phyloP scores from a whole-genome alignment of 1,140 invertebrate species.

The Saxidomus purpurata region DNA sequence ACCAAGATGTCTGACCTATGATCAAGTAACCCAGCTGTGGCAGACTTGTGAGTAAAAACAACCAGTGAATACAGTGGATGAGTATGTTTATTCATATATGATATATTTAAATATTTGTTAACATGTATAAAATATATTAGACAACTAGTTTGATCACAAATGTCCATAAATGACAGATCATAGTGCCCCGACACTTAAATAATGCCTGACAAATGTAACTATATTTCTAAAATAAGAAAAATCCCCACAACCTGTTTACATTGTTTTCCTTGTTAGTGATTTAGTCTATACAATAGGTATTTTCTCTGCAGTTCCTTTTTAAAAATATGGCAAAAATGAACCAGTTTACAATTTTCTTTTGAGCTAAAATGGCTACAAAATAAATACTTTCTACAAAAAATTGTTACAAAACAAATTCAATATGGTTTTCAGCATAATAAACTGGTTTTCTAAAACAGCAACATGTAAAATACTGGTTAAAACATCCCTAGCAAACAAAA shows the following conservation, averaged over 20 bases:
- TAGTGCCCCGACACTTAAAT: too few species aligned
- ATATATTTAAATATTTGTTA: conserved; percentile 7
- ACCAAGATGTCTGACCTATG: too few species aligned
- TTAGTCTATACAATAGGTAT: too few species aligned
- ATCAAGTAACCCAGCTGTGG: too few species aligned
- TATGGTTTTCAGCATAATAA: neutral
- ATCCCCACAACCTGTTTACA: neutral
- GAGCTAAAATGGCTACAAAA: neutral
- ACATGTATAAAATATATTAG: conserved; percentile 35
- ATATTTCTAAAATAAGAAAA: neutral
- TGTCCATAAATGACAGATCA: too few species aligned
- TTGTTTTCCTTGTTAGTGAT: too few species aligned
- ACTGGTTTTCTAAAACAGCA: neutral
- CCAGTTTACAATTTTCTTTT: too few species aligned
- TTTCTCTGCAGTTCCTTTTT: neutral
- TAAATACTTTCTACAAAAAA: neutral
- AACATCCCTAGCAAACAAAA: conserved; percentile 10
- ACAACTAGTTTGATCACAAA: conserved; percentile 17
- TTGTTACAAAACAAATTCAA: too few species aligned
- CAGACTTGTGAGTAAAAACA: too few species aligned
- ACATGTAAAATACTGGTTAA: conserved; percentile 27
- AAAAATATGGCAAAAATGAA: neutral
- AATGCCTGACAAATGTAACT: neutral
- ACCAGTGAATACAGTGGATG: too few species aligned
- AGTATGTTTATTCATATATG: conserved; percentile 42